Conservation (phyloP, 1,140 invertebrate genomes). For the Diachasma alloeum region DNA sequence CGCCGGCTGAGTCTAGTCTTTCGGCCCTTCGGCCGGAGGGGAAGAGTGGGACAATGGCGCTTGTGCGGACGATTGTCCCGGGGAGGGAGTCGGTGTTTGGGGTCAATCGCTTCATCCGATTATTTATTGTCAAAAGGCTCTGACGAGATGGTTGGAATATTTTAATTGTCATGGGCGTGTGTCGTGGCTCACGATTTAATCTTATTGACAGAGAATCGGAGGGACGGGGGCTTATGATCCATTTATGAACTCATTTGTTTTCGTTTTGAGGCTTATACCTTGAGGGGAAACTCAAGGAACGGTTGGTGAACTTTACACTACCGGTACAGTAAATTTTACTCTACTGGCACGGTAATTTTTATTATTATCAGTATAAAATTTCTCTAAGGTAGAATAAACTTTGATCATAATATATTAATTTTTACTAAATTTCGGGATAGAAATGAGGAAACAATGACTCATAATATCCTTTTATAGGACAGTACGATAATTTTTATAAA, state of each 20-base stretch:
- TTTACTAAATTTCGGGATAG: no score
- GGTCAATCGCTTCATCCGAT: conserved; percentile 54
- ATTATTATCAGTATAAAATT: no score
- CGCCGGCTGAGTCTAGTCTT: background rate
- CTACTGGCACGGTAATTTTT: no score
- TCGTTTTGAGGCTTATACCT: no score
- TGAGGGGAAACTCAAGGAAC: background rate
- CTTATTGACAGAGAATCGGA: conserved; percentile 37
- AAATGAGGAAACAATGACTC: no score
- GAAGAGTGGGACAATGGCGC: conserved; percentile 35
- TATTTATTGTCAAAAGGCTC: conserved; percentile 57
- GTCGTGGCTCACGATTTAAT: conserved; percentile 42
- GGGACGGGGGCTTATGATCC: background rate
- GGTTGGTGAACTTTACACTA: no score
- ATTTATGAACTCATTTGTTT: no score
- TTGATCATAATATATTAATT: no score
- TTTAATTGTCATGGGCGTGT: conserved; percentile 28
- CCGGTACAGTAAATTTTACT: no score
- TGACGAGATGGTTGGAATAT: conserved; percentile 7
- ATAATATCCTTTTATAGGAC: no score
- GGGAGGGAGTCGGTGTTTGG: conserved; percentile 48
- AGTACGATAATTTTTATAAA: no score
- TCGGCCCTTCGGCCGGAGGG: conserved; percentile 13
- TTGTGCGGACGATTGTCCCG: conserved; percentile 40
- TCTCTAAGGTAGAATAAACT: no score